Base-by-base conservation (phyloP, 2,113 vertebrate genomes). In the Pontoporia blainvillei region DNA sequence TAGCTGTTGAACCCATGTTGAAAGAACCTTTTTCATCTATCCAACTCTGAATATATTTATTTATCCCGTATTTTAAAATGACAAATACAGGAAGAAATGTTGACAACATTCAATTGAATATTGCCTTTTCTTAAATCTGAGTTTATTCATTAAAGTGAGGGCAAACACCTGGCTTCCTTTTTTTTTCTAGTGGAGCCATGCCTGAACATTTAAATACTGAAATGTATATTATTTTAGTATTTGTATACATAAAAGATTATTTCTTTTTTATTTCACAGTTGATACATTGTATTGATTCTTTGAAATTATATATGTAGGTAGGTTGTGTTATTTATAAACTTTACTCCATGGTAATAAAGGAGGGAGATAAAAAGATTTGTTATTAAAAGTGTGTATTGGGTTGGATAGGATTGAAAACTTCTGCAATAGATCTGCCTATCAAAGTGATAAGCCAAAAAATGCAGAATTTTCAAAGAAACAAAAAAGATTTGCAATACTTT, bases 1-100 rank as follows among this genome's bases (percentile, higher is more conserved):
- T 36, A 76, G 18, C 17, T 89, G 13, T 72, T 61, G 31, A 81
- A 92, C 75, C 36, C 41, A 69, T 95, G n/a, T 69, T 69, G 52
- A 61, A 91, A 79, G 46, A 76, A 34, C 5, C 15, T 46, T 29
- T 44, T 23, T 44, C 2, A 14, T 83, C n/a, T 87, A 62, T 61
- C 23, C 18, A 91, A 83, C 23, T 87, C 36, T 76, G n/a, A 87
- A 83, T 91, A 91, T n/a, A 66, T 86, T 67, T 93, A 79, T 86
- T 85, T 92, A 46, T 61, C 9, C 10, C 18, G 57, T 78, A 73
- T 78, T 96, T 97, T 79, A 84, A 95, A 93, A 76, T 61, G 23
- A 66, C 34, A 94, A 73, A 73, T 59, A 59, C 15, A 61, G 71
- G 41, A 79, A 87, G 36, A 46, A 95, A 18, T 12, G 14, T 34